phyloP scores from a whole-genome alignment of 2,888 invertebrate species.

The Melitaea athalia region DNA sequence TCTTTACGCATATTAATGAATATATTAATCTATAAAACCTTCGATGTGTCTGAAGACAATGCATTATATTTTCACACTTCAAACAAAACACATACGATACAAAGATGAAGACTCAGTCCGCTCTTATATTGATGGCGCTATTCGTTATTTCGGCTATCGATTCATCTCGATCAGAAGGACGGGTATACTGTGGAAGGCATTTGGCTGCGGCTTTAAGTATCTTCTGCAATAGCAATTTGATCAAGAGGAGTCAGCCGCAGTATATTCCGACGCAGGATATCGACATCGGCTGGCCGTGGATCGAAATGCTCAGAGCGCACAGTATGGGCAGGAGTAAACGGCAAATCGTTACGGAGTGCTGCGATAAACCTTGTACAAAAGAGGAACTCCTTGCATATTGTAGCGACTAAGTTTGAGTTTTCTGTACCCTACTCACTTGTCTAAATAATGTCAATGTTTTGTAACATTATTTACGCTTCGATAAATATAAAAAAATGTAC shows the following conservation, averaged over 20 bases:
- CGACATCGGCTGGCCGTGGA: conserved; percentile 42
- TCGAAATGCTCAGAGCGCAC: conserved; percentile 40
- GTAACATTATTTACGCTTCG: not conserved
- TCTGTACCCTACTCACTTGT: not conserved
- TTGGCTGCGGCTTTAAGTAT: conserved; percentile 40
- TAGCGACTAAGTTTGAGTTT: not conserved
- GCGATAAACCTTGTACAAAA: conserved; percentile 48
- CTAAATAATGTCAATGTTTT: not conserved
- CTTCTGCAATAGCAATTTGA: conserved; percentile 33
- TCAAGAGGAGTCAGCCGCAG: conserved; percentile 33
- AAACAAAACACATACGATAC: conserved; percentile 10
- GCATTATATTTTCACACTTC: conserved; percentile 7
- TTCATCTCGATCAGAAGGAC: conserved; percentile 6
- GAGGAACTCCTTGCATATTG: conserved; percentile 29
- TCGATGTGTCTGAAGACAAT: not conserved
- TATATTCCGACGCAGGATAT: conserved; percentile 1
- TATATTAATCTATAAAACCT: not conserved
- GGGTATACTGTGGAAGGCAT: conserved; percentile 23
- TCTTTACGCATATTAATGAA: conserved; percentile 2
- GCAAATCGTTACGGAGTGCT: conserved; percentile 52
- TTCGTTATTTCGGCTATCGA: not conserved
- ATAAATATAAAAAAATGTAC: no score
- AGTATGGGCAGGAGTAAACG: conserved; percentile 45
- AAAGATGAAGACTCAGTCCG: conserved; percentile 13
- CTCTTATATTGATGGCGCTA: not conserved